Evolutionary conservation across 2,113 vertebrate genomes (phyloP), one percentile per base, ranked within the genome.

Genomic region (Grammomys dolichurus): DNA sequence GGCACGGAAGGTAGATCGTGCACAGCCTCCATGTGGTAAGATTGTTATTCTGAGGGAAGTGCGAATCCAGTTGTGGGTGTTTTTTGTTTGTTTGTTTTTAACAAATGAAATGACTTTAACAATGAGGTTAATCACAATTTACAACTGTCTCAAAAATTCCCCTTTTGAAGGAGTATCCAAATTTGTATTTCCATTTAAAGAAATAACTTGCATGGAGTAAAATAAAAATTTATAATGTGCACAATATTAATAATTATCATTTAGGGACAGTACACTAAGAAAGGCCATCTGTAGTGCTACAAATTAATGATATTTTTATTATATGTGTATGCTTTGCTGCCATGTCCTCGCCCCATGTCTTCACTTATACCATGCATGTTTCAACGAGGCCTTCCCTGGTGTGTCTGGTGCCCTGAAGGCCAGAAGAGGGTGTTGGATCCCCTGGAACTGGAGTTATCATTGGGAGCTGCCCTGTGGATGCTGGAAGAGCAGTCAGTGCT

Each of bases 171-270:
- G 46, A 63, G 33, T 72, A 84, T 46, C 31, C 43, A 91, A n/a
- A 86, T 77, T 89, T 96, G 67, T 89, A 91, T 87, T 73, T 56
- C 20, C 87, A 82, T 54, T 85, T 78, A 89, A 95, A 94, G 9
- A 94, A 96, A 76, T 86, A 76, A 60, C 19, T 91, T 88, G 51
- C 40, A 82, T 13, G 60, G 22, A 48, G 69, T 14, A 95, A 97
- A 86, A 95, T 96, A n/a, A 91, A 92, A 96, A 80, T 89, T 92
- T 80, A 82, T 40, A 78, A 17, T 28, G 51, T 46, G 22, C 43
- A 12, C 84, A 89, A 48, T 84, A 78, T 94, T 85, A 43, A 86
- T 80, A 82, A 58, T 65, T 73, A 89, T 72, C 33, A 94, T 87
- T 84, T 93, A 80, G 3, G 63, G 56, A 76, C 73, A 31, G 3